These are phyloP conservation scores for Halichoerus grypus DNA, from an alignment of 2,113 vertebrate genomes.

Conservation along the genomic window DNA sequence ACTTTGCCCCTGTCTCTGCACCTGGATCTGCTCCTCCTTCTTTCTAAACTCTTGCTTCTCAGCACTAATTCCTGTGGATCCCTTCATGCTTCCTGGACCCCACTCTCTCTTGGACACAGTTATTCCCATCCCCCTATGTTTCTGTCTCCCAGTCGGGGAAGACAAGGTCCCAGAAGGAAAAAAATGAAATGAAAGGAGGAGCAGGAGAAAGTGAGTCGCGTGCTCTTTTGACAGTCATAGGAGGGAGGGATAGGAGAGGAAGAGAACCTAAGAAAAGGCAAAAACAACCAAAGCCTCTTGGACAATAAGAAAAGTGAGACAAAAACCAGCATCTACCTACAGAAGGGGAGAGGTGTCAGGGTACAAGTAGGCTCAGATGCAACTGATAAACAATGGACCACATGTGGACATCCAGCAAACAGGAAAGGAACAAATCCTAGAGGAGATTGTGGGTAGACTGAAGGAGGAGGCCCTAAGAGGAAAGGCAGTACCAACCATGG, in stretches of 20 bases:
- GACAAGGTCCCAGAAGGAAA: conserved; percentile 5
- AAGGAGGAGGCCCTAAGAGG: neutral
- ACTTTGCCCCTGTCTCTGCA: neutral
- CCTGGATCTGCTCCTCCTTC: neutral
- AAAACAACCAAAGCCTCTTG: neutral
- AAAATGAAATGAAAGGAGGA: neutral
- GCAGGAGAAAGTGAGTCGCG: neutral
- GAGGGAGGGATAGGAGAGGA: neutral
- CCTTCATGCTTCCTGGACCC: neutral
- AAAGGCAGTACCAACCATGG: neutral
- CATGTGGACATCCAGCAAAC: neutral
- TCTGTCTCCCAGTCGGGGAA: neutral
- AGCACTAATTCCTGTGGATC: neutral
- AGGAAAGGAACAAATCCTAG: neutral
- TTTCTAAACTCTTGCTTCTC: neutral
- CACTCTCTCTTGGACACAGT: neutral
- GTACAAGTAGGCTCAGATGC: neutral
- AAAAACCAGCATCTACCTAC: neutral
- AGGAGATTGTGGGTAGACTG: neutral
- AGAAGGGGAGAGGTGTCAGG: neutral
- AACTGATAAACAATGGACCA: neutral
- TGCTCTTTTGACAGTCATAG: neutral
- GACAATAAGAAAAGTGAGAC: neutral
- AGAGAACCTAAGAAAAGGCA: neutral
- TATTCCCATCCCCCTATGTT: neutral